Evolutionary conservation across 1,140 invertebrate genomes (phyloP), one percentile per base, ranked within the genome.

Genomic region (Pogonomyrmex barbatus): DNA sequence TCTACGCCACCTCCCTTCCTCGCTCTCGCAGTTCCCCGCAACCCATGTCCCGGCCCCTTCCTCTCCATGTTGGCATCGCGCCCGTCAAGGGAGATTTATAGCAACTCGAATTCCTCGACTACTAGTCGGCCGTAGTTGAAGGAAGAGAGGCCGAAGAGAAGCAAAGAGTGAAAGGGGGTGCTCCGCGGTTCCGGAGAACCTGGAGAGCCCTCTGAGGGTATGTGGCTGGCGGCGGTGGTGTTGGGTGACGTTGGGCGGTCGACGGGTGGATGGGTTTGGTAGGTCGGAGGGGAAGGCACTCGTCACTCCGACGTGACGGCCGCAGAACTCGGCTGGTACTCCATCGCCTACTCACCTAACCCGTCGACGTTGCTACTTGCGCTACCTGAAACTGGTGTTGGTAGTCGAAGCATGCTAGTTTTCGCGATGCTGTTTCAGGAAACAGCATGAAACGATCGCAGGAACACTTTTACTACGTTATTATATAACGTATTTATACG

Each of bases 41-140:
- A 73, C 84, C 90, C 85, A 86, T 70, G 81, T 83, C 81, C 68
- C 68, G 54, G 56, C 82, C 77, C 73, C 84, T 50, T 84, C 79
- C 81, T 50, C 77, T 62, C 56, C 89, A 87, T 90, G 93, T 85
- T 90, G 89, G 89, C 88, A 91, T 91, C 90, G 87, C 89, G 87
- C 89, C 89, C 89, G 89, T 95, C 94, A 95, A 93, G 94, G 91
- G 91, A 95, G 94, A 95, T 95, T 95, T 95, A 95, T 95, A 94
- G 94, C 91, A 95, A 95, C 94, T 95, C 94, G 94, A 95, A 95
- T 91, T 91, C 88, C 90, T 91, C 94, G 94, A 94, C 93, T 94
- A 94, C 93, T 93, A 95, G 94, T 95, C 93, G 94, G 94, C 93
- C 93, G 94, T 94, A 93, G 93, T 92, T 91, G 91, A 78, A 87